phyloP scores from a whole-genome alignment of 2,113 vertebrate species.

The Zapornia atra region DNA sequence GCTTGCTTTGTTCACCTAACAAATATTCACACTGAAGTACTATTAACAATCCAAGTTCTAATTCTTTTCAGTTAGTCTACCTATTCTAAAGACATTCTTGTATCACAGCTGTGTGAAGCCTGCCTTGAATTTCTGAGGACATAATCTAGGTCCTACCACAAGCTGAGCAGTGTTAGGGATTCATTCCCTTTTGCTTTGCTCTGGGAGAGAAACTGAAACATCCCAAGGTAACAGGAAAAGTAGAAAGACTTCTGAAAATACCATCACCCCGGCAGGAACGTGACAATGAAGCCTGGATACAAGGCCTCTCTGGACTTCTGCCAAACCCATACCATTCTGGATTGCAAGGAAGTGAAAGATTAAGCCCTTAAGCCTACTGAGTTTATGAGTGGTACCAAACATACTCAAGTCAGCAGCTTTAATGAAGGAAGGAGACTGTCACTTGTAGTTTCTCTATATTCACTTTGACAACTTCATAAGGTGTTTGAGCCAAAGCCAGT shows the following conservation, averaged over 20 bases:
- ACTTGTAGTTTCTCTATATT: background rate
- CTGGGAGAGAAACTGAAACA: background rate
- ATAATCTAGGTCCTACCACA: background rate
- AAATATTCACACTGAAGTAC: background rate
- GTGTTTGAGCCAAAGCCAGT: background rate
- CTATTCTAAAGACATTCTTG: background rate
- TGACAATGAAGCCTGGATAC: background rate
- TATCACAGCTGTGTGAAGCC: background rate
- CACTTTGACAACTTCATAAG: background rate
- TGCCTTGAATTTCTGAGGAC: background rate
- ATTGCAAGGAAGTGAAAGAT: slow-evolving; percentile 24
- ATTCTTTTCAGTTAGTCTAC: background rate
- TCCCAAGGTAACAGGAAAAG: background rate
- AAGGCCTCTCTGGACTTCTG: background rate
- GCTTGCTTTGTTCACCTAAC: background rate
- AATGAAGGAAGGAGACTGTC: background rate
- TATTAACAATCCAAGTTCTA: background rate
- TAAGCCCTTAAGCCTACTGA: background rate
- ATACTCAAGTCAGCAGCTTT: background rate
- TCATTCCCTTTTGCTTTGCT: background rate
- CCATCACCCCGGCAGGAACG: background rate
- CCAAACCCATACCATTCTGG: background rate
- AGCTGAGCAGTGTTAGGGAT: background rate
- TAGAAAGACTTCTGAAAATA: background rate
- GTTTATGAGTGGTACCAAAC: background rate